phyloP scores from a whole-genome alignment of 30 jellyfish, hydroid and myxozoan genomes.

The Sanderia malayensis region DNA sequence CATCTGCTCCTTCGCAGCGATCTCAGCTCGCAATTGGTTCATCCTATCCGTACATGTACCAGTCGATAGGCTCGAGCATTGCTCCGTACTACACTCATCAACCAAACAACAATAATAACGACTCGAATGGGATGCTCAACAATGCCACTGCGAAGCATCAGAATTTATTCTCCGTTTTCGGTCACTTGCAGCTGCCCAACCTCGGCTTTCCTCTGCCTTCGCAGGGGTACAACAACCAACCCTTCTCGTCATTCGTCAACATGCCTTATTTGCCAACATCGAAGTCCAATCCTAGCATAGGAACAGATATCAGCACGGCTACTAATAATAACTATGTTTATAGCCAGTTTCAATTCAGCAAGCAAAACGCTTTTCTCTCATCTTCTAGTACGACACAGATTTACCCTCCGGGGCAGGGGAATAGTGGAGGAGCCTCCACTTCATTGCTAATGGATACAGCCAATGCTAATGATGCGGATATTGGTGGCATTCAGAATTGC shows the following conservation, averaged over 20 bases:
- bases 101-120: too few relatives aligned
- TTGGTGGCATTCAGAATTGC: slow-evolving; percentile 51
- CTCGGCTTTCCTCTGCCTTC: slow-evolving; percentile 49
- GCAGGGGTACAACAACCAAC: slow-evolving; percentile 35
- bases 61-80: slow-evolving; percentile 26
- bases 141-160: slow-evolving; percentile 32
- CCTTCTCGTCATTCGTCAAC: slow-evolving; percentile 32
- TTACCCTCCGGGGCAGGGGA: slow-evolving; percentile 77
- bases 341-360: slow-evolving; percentile 28
- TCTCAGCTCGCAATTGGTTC: slow-evolving; percentile 13
- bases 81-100: slow-evolving; percentile 40
- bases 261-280: slow-evolving; percentile 21
- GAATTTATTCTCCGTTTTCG: slow-evolving; percentile 27
- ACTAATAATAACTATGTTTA: slow-evolving; percentile 53
- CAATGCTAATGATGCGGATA: slow-evolving; percentile 28
- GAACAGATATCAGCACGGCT: slow-evolving; percentile 33
- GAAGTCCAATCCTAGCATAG: too few relatives aligned
- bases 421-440: slow-evolving; percentile 29
- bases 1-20: slow-evolving; percentile 19
- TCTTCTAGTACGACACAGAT: slow-evolving; percentile 78
- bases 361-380: slow-evolving; percentile 34
- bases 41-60: slow-evolving; percentile 53
- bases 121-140: slow-evolving; percentile 27
- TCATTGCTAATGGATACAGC: slow-evolving; percentile 25
- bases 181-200: slow-evolving; percentile 49